Conservation (phyloP, 2,888 invertebrate species). For the Fragum sueziense region DNA sequence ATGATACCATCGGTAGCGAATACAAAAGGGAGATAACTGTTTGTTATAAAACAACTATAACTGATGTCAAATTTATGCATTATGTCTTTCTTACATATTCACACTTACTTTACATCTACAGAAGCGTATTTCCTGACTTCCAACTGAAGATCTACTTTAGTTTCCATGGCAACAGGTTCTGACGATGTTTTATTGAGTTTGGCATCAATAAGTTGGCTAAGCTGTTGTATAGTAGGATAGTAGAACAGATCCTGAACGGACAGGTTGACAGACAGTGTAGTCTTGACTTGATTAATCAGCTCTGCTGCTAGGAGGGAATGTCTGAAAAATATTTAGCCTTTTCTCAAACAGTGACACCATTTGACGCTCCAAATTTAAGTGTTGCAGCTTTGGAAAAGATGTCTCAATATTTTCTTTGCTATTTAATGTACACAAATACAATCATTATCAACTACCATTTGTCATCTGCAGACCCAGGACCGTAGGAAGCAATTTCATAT, state of each 20-base stretch:
- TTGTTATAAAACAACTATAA: too few relatives aligned
- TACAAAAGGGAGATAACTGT: neutral
- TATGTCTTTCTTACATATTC: too few relatives aligned
- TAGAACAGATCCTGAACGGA: slow-evolving; percentile 81
- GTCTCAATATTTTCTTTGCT: too few relatives aligned
- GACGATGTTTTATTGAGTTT: slow-evolving; percentile 44
- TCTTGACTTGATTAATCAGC: slow-evolving; percentile 74
- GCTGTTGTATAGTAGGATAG: slow-evolving; percentile 79
- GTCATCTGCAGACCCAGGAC: too few relatives aligned
- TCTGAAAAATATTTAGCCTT: too few relatives aligned
- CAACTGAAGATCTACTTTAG: slow-evolving; percentile 74
- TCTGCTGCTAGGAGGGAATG: slow-evolving; percentile 82
- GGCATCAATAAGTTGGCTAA: slow-evolving; percentile 79
- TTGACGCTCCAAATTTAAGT: too few relatives aligned
- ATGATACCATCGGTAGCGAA: neutral
- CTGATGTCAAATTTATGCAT: too few relatives aligned
- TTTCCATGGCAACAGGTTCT: slow-evolving; percentile 28
- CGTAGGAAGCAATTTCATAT: too few relatives aligned
- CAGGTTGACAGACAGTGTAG: slow-evolving; percentile 75
- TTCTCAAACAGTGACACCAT: too few relatives aligned
- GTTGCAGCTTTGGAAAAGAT: too few relatives aligned
- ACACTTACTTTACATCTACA: slow-evolving; percentile 72
- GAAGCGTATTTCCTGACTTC: slow-evolving; percentile 81
- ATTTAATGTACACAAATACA: too few relatives aligned
- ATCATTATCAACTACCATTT: too few relatives aligned